Evolutionary conservation across 2,113 vertebrate genomes (phyloP), one percentile per base, ranked within the genome.

Genomic region (Chrysochloris asiatica): DNA sequence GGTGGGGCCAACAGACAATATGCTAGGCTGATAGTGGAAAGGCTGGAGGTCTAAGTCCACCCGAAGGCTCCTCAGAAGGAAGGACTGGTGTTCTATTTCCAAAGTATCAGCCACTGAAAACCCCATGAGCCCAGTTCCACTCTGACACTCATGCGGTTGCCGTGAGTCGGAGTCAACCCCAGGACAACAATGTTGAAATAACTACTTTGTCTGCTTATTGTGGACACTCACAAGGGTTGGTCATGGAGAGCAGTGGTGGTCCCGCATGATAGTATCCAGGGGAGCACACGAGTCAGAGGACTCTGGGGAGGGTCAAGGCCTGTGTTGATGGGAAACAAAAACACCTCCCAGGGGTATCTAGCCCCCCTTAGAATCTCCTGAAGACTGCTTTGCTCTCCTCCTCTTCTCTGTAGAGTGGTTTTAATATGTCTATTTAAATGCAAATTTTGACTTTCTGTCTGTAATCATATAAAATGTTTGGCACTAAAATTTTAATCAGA

Each of bases 351-450:
- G 12, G 67, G 45, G 67, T n/a, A 33, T 21, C 93, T 95, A 2
- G 14, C 4, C 1, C 56, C 89, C 88, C 94, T 93, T 76, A 96
- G 94, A 96, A 93, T 50, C 95, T 93, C 93, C 94, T 96, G 94
- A 92, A 96, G 97, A 95, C 92, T 93, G 92, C 92, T 97, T 95
- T 65, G 59, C 89, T 85, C 77, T 80, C 86, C 89, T 95, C 94
- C 96, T 88, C 91, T 96, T 88, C 83, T 96, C 96, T 65, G 61
- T 92, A 61, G 96, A 95, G 95, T 94, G 83, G 92, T 98, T 97
- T 97, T 97, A 98, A 97, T 97, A 96, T 94, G 97, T 97, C 98
- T 97, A 98, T 98, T 98, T 98, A 98, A 98, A 98, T 98, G 98
- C 97, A 98, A 98, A 98, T 98, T 97, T 97, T 98, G 98, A 97